Evolutionary conservation across 2,888 invertebrate species (phyloP).

Genomic region (Helleia helle): DNA sequence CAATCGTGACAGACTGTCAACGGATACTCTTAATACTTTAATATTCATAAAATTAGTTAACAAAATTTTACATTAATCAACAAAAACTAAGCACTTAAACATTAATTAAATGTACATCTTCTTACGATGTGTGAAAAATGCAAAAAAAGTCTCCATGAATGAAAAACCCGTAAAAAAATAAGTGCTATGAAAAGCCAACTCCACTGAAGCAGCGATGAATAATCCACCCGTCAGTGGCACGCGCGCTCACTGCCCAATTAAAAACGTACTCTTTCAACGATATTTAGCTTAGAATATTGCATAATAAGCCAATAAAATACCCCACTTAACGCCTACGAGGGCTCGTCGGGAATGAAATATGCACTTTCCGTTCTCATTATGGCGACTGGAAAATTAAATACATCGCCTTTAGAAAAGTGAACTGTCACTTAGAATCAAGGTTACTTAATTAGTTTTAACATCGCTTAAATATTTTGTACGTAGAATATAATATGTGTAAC

Average conservation of each 20-base stretch:
- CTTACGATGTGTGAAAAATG: conserved; percentile 7
- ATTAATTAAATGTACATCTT: conserved; percentile 7
- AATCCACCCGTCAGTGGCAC: conserved; percentile 67
- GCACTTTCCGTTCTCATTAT: conserved; percentile 66
- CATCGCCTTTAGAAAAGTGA: conserved; percentile 30
- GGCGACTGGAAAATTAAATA: conserved; percentile 57
- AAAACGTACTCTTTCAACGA: conserved; percentile 73
- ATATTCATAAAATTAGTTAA: too few species aligned
- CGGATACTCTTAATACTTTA: too few species aligned
- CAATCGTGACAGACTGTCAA: too few species aligned
- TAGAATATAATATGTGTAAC: too few species aligned
- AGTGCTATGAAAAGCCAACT: conserved; percentile 53
- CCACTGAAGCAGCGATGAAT: conserved; percentile 64
- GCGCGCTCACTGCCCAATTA: conserved; percentile 68
- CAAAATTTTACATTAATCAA: too few species aligned
- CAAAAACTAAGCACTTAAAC: not conserved
- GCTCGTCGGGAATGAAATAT: conserved; percentile 62
- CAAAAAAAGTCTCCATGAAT: conserved; percentile 25
- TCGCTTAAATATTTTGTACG: too few species aligned
- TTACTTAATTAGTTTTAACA: too few species aligned
- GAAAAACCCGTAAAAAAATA: conserved; percentile 39
- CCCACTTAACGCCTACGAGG: conserved; percentile 65
- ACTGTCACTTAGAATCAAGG: conserved; percentile 10
- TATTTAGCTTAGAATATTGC: conserved; percentile 74
- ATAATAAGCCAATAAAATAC: conserved; percentile 74